These are phyloP conservation scores for Puntigrus tetrazona DNA, from an alignment of 2,113 vertebrate genomes.

Conservation along the genomic window DNA sequence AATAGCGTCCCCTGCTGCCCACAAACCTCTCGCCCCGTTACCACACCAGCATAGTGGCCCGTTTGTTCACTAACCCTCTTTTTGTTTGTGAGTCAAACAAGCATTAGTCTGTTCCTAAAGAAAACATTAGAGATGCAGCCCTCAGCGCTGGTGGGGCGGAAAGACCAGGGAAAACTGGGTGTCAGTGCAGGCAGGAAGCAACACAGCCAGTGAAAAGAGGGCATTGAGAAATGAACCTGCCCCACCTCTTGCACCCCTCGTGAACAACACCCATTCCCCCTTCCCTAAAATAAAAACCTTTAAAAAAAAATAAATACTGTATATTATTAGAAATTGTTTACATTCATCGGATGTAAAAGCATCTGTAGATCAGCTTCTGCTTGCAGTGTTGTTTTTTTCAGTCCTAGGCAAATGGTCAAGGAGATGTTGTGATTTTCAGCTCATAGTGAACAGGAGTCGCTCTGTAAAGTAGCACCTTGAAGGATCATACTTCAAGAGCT, in stretches of 20 bases:
- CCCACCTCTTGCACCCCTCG: conserved; percentile 55
- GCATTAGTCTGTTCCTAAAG: conserved; percentile 76
- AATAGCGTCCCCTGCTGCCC: not conserved
- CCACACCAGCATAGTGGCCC: conserved; percentile 66
- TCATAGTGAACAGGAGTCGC: conserved; percentile 22
- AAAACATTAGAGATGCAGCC: conserved; percentile 75
- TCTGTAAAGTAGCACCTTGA: conserved; percentile 43
- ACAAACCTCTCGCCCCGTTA: conserved; percentile 17
- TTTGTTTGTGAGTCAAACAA: conserved; percentile 76
- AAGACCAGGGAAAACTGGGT: conserved; percentile 63
- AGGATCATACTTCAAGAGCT: conserved; percentile 40
- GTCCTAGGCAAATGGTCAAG: not conserved
- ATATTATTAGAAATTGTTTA: not conserved
- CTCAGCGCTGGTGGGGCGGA: conserved; percentile 62
- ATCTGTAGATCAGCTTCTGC: not conserved
- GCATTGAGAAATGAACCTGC: conserved; percentile 74
- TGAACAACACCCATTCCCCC: conserved; percentile 17
- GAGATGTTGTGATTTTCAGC: conserved; percentile 34
- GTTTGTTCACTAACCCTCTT: conserved; percentile 73
- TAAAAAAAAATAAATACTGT: not conserved
- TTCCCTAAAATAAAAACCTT: conserved; percentile 9
- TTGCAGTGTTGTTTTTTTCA: not conserved
- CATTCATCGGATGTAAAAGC: not conserved
- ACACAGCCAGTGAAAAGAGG: conserved; percentile 73
- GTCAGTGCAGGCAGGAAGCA: conserved; percentile 62